Evolutionary conservation across 2,888 invertebrate genomes (phyloP).

Genomic region (Ectropis crepuscularia): DNA sequence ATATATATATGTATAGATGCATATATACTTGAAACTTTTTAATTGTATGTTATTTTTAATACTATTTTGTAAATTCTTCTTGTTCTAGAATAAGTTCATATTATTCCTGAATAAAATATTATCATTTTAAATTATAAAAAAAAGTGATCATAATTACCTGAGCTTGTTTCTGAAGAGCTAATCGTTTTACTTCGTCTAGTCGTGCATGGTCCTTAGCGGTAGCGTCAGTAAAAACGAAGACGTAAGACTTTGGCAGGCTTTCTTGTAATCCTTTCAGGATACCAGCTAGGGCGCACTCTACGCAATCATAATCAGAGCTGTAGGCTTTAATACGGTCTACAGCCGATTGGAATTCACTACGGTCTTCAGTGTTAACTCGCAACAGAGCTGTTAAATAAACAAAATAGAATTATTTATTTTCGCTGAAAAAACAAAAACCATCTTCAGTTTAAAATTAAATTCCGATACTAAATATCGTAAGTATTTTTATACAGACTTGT

Average conservation of each 20-base stretch:
- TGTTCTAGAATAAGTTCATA: too few species aligned
- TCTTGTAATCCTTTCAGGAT: conserved; percentile 42
- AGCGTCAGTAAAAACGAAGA: conserved; percentile 58
- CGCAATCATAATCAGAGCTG: conserved; percentile 39
- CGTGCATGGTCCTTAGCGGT: conserved; percentile 44
- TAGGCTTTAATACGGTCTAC: background rate
- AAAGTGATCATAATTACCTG: conserved; percentile 39
- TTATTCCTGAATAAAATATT: too few species aligned
- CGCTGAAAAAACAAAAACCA: background rate
- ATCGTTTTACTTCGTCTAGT: conserved; percentile 34
- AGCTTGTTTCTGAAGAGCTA: conserved; percentile 48
- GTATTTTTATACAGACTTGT: too few species aligned
- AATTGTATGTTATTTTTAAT: too few species aligned
- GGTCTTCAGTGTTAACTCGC: conserved; percentile 5
- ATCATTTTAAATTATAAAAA: too few species aligned
- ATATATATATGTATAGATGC: too few species aligned
- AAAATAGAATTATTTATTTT: background rate
- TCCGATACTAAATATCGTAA: too few species aligned
- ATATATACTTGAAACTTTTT: too few species aligned
- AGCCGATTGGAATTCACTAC: background rate
- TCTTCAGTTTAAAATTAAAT: background rate
- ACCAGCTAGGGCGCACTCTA: conserved; percentile 48
- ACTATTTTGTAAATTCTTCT: too few species aligned
- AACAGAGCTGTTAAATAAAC: background rate
- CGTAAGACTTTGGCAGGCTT: conserved; percentile 46